These are phyloP conservation scores for Diaprepes abbreviatus DNA, from an alignment of 2,888 invertebrate genomes.

Conservation along the genomic window DNA sequence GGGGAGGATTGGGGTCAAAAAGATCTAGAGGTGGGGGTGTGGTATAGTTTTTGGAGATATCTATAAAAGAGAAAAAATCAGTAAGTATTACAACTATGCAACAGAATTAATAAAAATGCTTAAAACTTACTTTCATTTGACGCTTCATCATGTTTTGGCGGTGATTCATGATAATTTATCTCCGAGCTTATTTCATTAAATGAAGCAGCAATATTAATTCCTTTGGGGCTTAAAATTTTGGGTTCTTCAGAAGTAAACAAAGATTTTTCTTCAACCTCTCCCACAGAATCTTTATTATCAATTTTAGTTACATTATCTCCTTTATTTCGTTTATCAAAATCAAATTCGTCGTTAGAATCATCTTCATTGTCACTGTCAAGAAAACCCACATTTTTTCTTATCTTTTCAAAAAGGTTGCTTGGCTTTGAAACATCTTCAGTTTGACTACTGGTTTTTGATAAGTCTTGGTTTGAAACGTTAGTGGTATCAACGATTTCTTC, in stretches of 20 bases:
- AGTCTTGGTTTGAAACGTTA: too few species aligned
- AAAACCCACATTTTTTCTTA: constrained; percentile 16
- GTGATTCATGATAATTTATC: not conserved
- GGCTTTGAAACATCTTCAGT: not conserved
- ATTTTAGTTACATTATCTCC: too few species aligned
- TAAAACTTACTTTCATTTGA: not conserved
- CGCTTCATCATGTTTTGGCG: not conserved
- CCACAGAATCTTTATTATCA: too few species aligned
- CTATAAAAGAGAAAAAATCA: not conserved
- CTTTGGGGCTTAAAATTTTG: not conserved
- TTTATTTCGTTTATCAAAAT: too few species aligned
- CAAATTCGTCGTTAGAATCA: constrained; percentile 16
- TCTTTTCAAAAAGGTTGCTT: not conserved
- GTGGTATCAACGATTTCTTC: too few species aligned
- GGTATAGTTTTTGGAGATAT: not conserved
- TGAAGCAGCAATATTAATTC: not conserved
- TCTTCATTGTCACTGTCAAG: constrained; percentile 27
- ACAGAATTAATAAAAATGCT: too few species aligned
- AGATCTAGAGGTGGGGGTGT: constrained; percentile 40
- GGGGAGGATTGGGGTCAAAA: constrained; percentile 49
- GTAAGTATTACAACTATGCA: too few species aligned
- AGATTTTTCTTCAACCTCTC: not conserved
- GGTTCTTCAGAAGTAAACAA: not conserved
- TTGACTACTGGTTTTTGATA: too few species aligned
- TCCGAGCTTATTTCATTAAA: not conserved